A percentile compares a stretch with the other conserved stretches of the same genome.
These are phyloP conservation scores for Bubalus kerabau DNA, from an alignment of 2,113 vertebrate genomes.

Conservation along the genomic window DNA sequence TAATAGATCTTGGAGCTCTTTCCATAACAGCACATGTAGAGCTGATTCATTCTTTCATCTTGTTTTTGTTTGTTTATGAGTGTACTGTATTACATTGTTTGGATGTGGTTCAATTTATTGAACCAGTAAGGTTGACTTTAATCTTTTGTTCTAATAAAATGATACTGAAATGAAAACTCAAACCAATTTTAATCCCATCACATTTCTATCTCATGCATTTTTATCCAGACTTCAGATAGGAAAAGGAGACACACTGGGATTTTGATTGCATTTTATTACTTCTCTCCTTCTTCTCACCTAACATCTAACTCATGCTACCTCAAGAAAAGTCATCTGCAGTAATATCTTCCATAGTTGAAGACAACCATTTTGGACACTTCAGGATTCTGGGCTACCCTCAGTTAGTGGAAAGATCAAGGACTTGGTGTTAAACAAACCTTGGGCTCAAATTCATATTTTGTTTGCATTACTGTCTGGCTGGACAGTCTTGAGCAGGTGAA, in stretches of 20 bases:
- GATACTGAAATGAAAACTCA: not conserved
- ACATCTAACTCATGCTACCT: not conserved
- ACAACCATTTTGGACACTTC: not conserved
- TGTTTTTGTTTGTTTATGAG: constrained; percentile 6
- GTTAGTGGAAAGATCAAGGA: not conserved
- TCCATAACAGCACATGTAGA: not conserved
- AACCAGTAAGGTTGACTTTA: not conserved
- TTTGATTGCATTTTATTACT: not conserved
- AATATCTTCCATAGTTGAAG: not conserved
- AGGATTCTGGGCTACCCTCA: not conserved
- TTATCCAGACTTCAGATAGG: not conserved
- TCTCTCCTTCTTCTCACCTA: not conserved
- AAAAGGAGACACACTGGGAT: not conserved
- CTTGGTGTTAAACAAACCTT: not conserved
- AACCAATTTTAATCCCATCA: not conserved
- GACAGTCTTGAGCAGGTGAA: not conserved
- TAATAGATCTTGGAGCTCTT: not conserved
- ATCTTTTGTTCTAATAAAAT: not conserved
- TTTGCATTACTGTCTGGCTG: not conserved
- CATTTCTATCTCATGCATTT: not conserved
- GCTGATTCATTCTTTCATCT: not conserved
- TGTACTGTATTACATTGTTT: not conserved
- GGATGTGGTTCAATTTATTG: not conserved
- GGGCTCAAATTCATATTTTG: not conserved
- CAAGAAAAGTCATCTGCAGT: not conserved